A percentile compares a stretch with the other conserved stretches of the same genome.
phyloP scores from a whole-genome alignment of 1,140 invertebrate species.

The Thalassaphorura encarpata region DNA sequence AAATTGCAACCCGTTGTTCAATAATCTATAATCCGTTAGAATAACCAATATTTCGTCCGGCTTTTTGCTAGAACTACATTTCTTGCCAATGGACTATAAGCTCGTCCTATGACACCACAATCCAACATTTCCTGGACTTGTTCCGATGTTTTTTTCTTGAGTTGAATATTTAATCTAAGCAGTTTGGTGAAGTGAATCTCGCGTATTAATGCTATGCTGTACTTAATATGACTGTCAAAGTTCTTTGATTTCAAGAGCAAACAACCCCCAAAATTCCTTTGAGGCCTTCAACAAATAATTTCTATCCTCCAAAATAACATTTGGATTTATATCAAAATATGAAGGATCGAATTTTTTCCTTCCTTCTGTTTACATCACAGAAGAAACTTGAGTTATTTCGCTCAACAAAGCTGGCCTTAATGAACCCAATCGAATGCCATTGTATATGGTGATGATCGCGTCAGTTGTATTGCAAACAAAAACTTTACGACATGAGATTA shows the following conservation, averaged over 20 bases:
- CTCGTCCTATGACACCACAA: background rate
- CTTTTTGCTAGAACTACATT: background rate
- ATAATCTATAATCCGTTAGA: no score
- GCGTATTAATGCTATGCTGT: background rate
- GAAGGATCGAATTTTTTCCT: background rate
- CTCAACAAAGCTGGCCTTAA: background rate
- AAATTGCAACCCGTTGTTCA: no score
- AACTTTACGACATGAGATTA: background rate
- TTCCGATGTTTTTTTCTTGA: background rate
- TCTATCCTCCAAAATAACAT: background rate
- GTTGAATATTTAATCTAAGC: background rate
- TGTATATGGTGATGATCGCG: background rate
- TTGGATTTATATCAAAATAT: background rate
- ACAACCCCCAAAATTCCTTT: background rate
- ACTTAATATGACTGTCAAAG: background rate
- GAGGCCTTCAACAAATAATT: background rate
- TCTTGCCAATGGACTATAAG: background rate
- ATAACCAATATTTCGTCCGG: background rate
- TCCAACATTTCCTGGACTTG: conserved; percentile 5
- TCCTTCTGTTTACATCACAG: background rate
- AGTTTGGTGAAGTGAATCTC: background rate
- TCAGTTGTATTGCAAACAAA: background rate
- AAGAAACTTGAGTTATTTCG: background rate
- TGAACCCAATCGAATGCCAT: background rate
- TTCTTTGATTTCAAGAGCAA: background rate